Percentiles rank a stretch among this genome's conserved stretches.
These are phyloP conservation scores for Vimba vimba DNA, from an alignment of 2,113 vertebrate species.

Conservation along the genomic window DNA sequence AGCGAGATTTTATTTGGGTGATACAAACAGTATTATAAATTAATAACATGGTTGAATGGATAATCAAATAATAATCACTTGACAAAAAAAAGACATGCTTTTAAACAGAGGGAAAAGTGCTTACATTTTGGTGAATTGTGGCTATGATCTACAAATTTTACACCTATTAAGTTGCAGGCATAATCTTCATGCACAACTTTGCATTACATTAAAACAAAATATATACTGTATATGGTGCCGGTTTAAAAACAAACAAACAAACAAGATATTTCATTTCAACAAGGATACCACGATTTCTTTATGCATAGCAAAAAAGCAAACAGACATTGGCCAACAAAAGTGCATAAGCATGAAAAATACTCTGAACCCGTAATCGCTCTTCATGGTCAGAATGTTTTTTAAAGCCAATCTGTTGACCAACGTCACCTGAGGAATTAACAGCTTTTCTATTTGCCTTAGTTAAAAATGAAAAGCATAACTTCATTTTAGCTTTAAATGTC, in stretches of 20 bases:
- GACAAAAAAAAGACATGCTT: neutral
- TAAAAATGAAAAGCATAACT: neutral
- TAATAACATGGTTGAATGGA: neutral
- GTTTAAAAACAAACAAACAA: conserved; percentile 1
- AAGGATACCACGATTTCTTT: conserved; percentile 26
- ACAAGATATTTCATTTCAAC: neutral
- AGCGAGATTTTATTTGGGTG: neutral
- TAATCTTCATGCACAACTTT: conserved; percentile 63
- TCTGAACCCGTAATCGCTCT: conserved; percentile 42
- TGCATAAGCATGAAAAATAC: conserved; percentile 8
- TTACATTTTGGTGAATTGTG: conserved; percentile 3
- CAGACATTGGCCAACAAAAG: conserved; percentile 15
- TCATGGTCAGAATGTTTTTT: neutral
- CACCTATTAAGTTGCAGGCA: conserved; percentile 62
- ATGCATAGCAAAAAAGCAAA: conserved; percentile 4
- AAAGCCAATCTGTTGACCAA: conserved; percentile 23
- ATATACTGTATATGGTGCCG: conserved; percentile 43
- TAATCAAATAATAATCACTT: neutral
- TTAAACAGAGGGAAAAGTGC: conserved; percentile 22
- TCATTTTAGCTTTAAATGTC: neutral
- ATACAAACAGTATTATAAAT: neutral
- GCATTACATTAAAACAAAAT: conserved; percentile 22
- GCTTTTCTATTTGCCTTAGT: neutral
- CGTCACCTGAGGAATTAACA: conserved; percentile 23
- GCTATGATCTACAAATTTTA: conserved; percentile 13